phyloP scores from a whole-genome alignment of 2,888 invertebrate species.

The Pinctada fucata region DNA sequence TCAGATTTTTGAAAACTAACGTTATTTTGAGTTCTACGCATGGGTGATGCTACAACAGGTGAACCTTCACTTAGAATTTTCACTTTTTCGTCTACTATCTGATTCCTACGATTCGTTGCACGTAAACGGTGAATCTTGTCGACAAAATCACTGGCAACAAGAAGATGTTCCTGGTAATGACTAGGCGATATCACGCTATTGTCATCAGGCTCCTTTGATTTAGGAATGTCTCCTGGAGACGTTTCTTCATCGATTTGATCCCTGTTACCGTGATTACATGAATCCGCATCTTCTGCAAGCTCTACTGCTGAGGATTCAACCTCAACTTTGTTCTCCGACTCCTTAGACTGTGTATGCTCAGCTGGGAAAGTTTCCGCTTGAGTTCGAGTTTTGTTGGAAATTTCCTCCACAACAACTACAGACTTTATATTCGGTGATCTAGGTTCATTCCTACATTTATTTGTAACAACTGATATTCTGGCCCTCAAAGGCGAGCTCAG shows the following conservation, averaged over 20 bases:
- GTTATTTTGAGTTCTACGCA: too few species aligned
- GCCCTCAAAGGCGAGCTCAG: not conserved
- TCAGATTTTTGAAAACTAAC: too few species aligned
- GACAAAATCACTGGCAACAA: constrained; percentile 1
- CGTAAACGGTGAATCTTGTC: constrained; percentile 22
- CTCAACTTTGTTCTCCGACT: too few species aligned
- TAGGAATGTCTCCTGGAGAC: too few species aligned
- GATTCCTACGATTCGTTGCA: constrained; percentile 6
- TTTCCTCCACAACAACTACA: too few species aligned
- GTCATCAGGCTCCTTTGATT: not conserved
- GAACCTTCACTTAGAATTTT: not conserved
- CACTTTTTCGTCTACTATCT: constrained; percentile 10
- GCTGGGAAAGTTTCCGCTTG: too few species aligned
- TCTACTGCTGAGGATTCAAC: not conserved
- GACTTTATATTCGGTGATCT: too few species aligned
- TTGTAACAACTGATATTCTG: not conserved
- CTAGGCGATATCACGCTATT: not conserved
- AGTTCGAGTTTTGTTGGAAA: too few species aligned
- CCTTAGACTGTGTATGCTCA: too few species aligned
- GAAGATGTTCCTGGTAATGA: not conserved
- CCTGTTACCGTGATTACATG: not conserved
- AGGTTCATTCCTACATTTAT: too few species aligned
- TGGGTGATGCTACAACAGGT: not conserved
- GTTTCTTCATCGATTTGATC: not conserved
- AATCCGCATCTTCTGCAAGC: not conserved